Percentiles rank a stretch among this genome's conserved stretches.
These are phyloP conservation scores for Drosophila tani DNA, from an alignment of 1,140 invertebrate genomes.

Conservation along the genomic window DNA sequence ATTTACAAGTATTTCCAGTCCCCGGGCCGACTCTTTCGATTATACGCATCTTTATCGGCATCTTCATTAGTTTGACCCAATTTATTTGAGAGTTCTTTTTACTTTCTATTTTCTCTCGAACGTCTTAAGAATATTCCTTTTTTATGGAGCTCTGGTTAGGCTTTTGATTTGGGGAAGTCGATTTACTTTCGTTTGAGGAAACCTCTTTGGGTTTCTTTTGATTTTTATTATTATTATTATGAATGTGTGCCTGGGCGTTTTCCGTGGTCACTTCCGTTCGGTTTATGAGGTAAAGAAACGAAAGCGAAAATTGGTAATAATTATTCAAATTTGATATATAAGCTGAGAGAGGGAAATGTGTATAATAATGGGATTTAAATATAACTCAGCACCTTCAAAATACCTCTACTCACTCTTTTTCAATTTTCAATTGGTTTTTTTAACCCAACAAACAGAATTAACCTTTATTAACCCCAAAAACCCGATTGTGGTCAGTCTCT, in stretches of 20 bases:
- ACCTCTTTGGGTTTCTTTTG: conserved; percentile 24
- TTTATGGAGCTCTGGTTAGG: conserved; percentile 43
- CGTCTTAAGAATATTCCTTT: conserved; percentile 55
- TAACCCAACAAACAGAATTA: conserved; percentile 23
- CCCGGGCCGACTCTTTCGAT: conserved; percentile 48
- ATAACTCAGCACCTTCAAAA: background rate
- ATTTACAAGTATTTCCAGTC: conserved; percentile 61
- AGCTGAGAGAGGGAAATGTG: background rate
- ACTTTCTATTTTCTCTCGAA: conserved; percentile 76
- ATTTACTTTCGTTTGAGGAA: conserved; percentile 75
- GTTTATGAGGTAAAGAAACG: background rate
- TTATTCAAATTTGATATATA: conserved; percentile 12
- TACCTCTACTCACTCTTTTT: background rate
- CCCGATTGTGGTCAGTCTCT: conserved; percentile 18
- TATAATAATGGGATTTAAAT: background rate
- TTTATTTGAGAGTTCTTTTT: conserved; percentile 62
- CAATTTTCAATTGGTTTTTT: too few relatives aligned
- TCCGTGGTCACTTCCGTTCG: conserved; percentile 47
- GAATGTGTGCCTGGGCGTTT: conserved; percentile 18
- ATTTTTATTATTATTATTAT: conserved; percentile 22
- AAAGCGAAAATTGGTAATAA: conserved; percentile 22
- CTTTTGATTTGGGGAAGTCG: conserved; percentile 41
- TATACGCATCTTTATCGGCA: conserved; percentile 72
- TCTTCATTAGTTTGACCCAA: conserved; percentile 80
- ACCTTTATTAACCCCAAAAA: conserved; percentile 30